A percentile compares a stretch with the other conserved stretches of the same genome.
Conservation (phyloP, 2,888 invertebrate genomes). For the Theodoxus fluviatilis region DNA sequence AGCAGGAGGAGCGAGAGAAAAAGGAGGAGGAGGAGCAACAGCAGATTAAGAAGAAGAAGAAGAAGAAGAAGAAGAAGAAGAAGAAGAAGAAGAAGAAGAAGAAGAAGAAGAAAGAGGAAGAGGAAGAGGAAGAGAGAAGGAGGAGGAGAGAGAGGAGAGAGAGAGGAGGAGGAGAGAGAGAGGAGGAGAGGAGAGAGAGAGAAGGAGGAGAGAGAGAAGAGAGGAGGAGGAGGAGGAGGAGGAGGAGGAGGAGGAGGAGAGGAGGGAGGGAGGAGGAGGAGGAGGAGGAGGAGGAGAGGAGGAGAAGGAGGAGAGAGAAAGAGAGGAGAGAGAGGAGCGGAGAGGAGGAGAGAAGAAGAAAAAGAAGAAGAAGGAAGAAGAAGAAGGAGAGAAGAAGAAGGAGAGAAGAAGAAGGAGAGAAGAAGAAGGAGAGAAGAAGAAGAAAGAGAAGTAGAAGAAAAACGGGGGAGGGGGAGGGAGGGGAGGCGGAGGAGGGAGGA, state of each 20-base stretch:
- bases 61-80: not conserved
- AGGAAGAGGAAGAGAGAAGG: conserved; percentile 5
- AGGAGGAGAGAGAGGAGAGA: not conserved
- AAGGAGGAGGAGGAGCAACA: not conserved
- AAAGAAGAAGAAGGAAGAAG: not conserved
- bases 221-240: not conserved
- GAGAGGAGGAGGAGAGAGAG: not conserved
- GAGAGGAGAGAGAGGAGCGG: not conserved
- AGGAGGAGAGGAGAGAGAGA: not conserved
- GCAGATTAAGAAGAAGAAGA: not conserved
- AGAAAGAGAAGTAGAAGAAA: not conserved
- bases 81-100: conserved; percentile 1
- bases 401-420: not conserved
- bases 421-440: not conserved
- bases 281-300: not conserved
- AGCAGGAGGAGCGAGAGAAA: not conserved
- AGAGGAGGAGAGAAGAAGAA: not conserved
- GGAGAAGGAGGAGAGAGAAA: not conserved
- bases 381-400: not conserved
- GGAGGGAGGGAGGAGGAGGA: not conserved
- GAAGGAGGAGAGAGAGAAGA: not conserved
- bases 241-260: not conserved
- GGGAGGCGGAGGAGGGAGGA: too few species aligned
- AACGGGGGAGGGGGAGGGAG: too few species aligned
- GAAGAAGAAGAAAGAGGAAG: not conserved